These are phyloP conservation scores for Dendrocincla tyrannina DNA, from an alignment of 2,797 vertebrate species.

Conservation along the genomic window DNA sequence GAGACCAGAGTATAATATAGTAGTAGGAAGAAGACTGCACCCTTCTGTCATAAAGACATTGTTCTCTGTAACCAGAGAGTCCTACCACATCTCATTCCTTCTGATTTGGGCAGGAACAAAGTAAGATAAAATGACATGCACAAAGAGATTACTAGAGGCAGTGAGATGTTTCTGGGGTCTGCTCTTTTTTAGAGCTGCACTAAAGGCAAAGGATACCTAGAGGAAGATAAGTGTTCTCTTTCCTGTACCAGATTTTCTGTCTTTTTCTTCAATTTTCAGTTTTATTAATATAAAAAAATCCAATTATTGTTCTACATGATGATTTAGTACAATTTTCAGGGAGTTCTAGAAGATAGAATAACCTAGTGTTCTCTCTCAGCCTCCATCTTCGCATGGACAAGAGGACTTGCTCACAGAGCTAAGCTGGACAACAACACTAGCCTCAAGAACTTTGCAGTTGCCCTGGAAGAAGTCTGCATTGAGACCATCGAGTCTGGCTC, in stretches of 20 bases:
- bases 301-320: not conserved
- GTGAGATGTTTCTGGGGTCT: not conserved
- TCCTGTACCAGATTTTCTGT: not conserved
- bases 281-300: not conserved
- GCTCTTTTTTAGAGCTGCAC: not conserved
- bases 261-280: not conserved
- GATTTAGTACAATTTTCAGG: not conserved
- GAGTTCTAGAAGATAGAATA: not conserved
- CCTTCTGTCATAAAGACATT: not conserved
- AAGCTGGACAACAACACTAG: constrained; percentile 89
- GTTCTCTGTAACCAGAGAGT: not conserved
- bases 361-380: constrained; percentile 74
- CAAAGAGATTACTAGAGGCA: not conserved
- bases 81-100: not conserved
- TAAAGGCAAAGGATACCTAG: not conserved
- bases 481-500: constrained; percentile 97
- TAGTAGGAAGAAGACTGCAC: not conserved
- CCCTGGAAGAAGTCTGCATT: constrained; percentile 91
- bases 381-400: constrained; percentile 96
- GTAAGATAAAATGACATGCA: not conserved
- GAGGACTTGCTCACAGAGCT: constrained; percentile 92
- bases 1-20: not conserved
- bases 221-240: not conserved
- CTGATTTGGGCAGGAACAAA: not conserved
- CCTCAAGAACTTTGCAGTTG: constrained; percentile 84